phyloP scores from a whole-genome alignment of 2,113 vertebrate genomes.

The Scortum barcoo region DNA sequence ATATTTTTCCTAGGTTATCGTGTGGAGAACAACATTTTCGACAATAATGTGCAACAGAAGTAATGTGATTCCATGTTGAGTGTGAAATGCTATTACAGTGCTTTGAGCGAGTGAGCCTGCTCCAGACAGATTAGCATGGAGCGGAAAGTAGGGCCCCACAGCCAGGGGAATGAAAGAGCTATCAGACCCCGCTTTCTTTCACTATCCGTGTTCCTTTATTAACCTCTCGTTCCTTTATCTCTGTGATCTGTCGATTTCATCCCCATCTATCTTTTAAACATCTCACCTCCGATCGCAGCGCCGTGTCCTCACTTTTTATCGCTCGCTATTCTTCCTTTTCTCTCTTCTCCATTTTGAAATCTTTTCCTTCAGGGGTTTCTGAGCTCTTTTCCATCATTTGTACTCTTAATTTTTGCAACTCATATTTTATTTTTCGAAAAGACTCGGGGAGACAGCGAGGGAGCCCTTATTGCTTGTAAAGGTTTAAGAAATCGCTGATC shows the following conservation, averaged over 20 bases:
- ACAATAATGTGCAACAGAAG: constrained; percentile 60
- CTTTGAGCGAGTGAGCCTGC: constrained; percentile 61
- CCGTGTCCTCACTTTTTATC: neutral
- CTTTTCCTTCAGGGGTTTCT: neutral
- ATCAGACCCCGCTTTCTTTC: constrained; percentile 17
- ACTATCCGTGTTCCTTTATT: constrained; percentile 46
- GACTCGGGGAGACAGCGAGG: neutral
- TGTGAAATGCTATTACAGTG: constrained; percentile 72
- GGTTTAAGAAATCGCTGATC: constrained; percentile 30
- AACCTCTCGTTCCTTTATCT: constrained; percentile 45
- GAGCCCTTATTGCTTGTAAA: constrained; percentile 18
- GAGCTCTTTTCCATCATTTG: constrained; percentile 1
- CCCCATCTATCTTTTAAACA: constrained; percentile 20
- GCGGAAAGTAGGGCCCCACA: constrained; percentile 31
- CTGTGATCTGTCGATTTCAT: constrained; percentile 33
- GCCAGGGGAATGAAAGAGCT: constrained; percentile 34
- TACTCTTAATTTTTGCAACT: constrained; percentile 21
- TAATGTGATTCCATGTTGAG: constrained; percentile 63
- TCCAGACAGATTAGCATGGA: constrained; percentile 57
- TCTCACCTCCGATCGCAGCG: constrained; percentile 34
- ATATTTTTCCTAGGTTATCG: neutral
- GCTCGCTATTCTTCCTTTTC: neutral
- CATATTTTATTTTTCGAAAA: neutral
- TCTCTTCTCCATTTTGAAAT: constrained; percentile 18
- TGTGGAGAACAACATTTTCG: constrained; percentile 49